Evolutionary conservation across 92 coral and sea anemone genomes (phyloP), one percentile per base, ranked within the genome.

Genomic region (Heliopora coerulea): DNA sequence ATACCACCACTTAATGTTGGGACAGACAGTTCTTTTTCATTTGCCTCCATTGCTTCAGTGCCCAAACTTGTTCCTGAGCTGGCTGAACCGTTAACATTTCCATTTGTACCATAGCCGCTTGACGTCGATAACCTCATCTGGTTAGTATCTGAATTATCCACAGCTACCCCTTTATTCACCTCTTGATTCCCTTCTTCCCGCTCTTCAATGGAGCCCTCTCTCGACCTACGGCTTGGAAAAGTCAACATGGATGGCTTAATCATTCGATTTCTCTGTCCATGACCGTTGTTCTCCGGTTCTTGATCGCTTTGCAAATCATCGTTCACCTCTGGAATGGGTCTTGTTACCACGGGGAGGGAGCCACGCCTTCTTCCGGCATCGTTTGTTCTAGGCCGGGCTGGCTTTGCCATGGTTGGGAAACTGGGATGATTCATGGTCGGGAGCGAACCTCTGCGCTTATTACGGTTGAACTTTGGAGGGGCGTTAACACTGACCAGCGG

Each of bases 361-460:
- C 76, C 76, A 8, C 76, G 76, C 34, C 76, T 29, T 54, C 48
- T 31, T 8, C 48, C 39, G 25, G 50, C 29, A 40, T 69, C 31
- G 25, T 41, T 25, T 17, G 68, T 25, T 29, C 31, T 69, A 24
- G 76, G 76, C 44, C 39, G 76, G 50, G 39, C 13, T 1, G 62
- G 25, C 31, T 49, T 49, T 0, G 61, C 7, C 25, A 10, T 27
- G 27, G 31, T 49, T 0, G 62, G 46, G 23, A 52, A 3, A 20
- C 33, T 49, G 54, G 76, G 76, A 10, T 69, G 33, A 33, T 49
- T 69, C 3, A 69, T 46, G 25, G 76, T 62, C 13, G 76, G 76
- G 1, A 69, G 76, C 1, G 76, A 69, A 8, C 76, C 76, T 34
- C 76, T 54, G 21, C 76, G 54, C 48, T 69, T 69, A 26, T 69